These are phyloP conservation scores for Eurytoma californica DNA, from an alignment of 2,888 invertebrate species.

Conservation along the genomic window DNA sequence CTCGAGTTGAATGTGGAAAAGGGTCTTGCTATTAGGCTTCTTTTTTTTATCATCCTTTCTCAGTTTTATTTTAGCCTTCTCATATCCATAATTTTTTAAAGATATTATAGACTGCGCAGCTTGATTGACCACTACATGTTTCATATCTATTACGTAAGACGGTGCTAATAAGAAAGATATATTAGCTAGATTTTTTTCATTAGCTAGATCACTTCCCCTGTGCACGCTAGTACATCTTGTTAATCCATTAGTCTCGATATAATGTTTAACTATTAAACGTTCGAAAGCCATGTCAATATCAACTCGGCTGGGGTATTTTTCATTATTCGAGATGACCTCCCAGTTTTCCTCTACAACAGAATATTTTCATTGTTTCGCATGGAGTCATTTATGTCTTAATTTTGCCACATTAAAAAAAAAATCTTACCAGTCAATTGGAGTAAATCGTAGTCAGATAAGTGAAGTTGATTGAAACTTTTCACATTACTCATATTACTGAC, in stretches of 20 bases:
- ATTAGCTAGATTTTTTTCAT: background rate
- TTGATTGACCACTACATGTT: slow-evolving; percentile 30
- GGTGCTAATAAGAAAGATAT: slow-evolving; percentile 1
- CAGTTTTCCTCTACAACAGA: slow-evolving; percentile 64
- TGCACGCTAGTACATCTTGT: background rate
- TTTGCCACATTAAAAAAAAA: too few species aligned
- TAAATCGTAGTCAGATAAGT: slow-evolving; percentile 26
- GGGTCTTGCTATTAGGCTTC: slow-evolving; percentile 60
- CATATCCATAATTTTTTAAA: slow-evolving; percentile 79
- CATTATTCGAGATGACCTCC: slow-evolving; percentile 72
- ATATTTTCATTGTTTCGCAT: background rate
- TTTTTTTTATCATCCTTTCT: slow-evolving; percentile 58
- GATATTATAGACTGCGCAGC: background rate
- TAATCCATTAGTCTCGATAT: slow-evolving; percentile 68
- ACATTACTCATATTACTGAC: background rate
- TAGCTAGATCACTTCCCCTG: background rate
- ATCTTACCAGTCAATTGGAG: slow-evolving; percentile 38
- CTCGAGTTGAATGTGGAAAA: slow-evolving; percentile 69
- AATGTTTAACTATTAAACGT: slow-evolving; percentile 76
- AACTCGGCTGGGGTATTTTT: slow-evolving; percentile 76
- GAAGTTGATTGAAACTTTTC: background rate
- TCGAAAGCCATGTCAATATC: slow-evolving; percentile 81
- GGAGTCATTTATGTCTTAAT: too few species aligned
- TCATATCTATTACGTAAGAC: slow-evolving; percentile 31
- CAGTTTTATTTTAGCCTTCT: slow-evolving; percentile 75